Conservation (phyloP, 2,113 vertebrate species). For the Phaethon lepturus region DNA sequence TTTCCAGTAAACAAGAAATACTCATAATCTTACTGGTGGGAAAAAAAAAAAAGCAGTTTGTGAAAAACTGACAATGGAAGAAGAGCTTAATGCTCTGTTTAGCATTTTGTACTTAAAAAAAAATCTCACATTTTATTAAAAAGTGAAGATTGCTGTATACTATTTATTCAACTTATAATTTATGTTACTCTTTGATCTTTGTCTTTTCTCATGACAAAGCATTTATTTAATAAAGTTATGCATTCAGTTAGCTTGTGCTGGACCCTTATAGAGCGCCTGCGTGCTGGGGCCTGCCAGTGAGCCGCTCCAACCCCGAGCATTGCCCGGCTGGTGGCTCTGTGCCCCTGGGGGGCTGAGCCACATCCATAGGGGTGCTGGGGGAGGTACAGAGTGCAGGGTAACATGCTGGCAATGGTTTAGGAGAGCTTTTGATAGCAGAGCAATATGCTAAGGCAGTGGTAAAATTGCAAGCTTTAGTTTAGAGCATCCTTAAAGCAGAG, state of each 20-base stretch:
- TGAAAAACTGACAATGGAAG: conserved; percentile 82
- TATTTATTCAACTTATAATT: conserved; percentile 99
- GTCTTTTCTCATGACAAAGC: conserved; percentile 99
- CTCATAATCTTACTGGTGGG: conserved; percentile 86
- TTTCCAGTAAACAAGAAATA: conserved; percentile 82
- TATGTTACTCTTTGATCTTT: conserved; percentile 99
- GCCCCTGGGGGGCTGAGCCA: background rate
- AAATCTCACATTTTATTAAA: conserved; percentile 96
- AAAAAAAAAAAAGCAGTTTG: conserved; percentile 83
- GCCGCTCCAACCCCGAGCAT: background rate
- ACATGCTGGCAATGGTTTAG: background rate
- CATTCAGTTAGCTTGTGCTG: conserved; percentile 85
- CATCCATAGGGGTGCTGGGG: background rate
- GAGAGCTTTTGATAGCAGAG: background rate
- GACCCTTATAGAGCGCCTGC: conserved; percentile 12
- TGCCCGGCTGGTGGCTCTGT: accelerated
- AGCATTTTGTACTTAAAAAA: conserved; percentile 94
- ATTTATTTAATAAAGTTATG: conserved; percentile 99
- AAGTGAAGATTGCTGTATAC: conserved; percentile 99
- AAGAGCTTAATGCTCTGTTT: conserved; percentile 88
- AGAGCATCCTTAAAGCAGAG: background rate
- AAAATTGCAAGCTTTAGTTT: background rate
- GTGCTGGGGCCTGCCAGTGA: background rate
- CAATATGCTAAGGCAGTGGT: background rate
- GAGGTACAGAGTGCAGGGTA: background rate